Percentiles rank a stretch among this genome's conserved stretches.
Conservation (phyloP, 1,140 invertebrate species). For the Hycleus phaleratus region DNA sequence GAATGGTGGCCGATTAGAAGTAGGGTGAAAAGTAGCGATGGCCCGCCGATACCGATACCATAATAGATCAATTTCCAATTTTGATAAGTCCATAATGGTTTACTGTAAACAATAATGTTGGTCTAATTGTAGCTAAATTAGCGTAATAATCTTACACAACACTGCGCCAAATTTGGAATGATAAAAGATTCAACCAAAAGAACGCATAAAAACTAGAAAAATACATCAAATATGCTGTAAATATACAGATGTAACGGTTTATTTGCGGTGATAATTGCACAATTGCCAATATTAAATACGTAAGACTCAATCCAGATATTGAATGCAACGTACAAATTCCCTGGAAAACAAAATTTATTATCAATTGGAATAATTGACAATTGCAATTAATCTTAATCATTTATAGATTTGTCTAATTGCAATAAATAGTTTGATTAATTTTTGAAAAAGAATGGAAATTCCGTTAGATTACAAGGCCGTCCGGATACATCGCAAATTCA, state of each 20-base stretch:
- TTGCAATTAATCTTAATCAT: too few relatives aligned
- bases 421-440: too few relatives aligned
- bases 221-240: conserved; percentile 51
- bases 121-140: background rate
- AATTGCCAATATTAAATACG: conserved; percentile 49
- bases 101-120: conserved; percentile 29
- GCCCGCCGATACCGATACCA: conserved; percentile 50
- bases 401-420: too few relatives aligned
- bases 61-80: conserved; percentile 47
- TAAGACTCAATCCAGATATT: conserved; percentile 47
- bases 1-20: conserved; percentile 45
- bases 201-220: conserved; percentile 56
- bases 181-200: conserved; percentile 59
- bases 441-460: too few relatives aligned
- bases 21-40: conserved; percentile 45
- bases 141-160: conserved; percentile 47
- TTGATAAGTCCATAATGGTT: conserved; percentile 41
- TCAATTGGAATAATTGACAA: too few relatives aligned
- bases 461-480: too few relatives aligned
- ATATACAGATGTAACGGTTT: conserved; percentile 40
- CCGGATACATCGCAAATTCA: too few relatives aligned
- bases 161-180: conserved; percentile 54
- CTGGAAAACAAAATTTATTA: conserved; percentile 36
- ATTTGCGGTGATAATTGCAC: conserved; percentile 42
- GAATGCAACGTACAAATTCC: conserved; percentile 49